A percentile compares a stretch with the other conserved stretches of the same genome.
Evolutionary conservation across 2,888 invertebrate species (phyloP).

Genomic region (Diogma glabrata): DNA sequence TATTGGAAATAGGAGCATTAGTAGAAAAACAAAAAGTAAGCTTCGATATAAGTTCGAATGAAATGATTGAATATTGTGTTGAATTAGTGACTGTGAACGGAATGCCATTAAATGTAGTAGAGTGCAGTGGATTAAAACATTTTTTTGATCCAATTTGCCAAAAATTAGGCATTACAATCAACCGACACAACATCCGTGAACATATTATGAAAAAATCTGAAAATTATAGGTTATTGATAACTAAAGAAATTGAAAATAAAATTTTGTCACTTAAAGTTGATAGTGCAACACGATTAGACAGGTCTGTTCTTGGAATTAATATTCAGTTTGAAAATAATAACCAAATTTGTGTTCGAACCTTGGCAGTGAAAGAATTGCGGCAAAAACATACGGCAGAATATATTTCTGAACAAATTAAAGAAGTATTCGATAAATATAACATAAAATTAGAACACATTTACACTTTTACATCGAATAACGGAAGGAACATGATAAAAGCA

Average conservation of each 20-base stretch:
- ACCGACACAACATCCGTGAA: not conserved
- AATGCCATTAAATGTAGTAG: not conserved
- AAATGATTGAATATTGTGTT: conserved; percentile 4
- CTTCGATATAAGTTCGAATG: not conserved
- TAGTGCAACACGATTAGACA: not conserved
- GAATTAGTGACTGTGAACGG: conserved; percentile 7
- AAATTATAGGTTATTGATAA: not conserved
- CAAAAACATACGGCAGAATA: conserved; percentile 1
- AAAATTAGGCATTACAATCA: no score
- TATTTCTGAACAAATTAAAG: not conserved
- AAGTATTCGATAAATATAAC: no score
- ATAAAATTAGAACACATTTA: no score
- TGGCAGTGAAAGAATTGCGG: conserved; percentile 1
- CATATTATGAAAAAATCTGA: not conserved
- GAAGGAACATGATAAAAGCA: not conserved
- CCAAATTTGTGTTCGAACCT: not conserved
- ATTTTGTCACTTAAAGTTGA: conserved; percentile 1
- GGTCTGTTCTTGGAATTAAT: conserved; percentile 2
- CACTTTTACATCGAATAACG: not conserved
- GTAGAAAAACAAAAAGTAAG: not conserved
- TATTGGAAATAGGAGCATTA: not conserved
- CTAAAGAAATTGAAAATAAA: conserved; percentile 4
- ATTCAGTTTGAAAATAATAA: conserved; percentile 6
- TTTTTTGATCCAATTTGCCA: not conserved
- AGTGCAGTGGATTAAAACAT: conserved; percentile 7